phyloP scores from a whole-genome alignment of 1,140 invertebrate genomes.

The Heliconius eleuchia region DNA sequence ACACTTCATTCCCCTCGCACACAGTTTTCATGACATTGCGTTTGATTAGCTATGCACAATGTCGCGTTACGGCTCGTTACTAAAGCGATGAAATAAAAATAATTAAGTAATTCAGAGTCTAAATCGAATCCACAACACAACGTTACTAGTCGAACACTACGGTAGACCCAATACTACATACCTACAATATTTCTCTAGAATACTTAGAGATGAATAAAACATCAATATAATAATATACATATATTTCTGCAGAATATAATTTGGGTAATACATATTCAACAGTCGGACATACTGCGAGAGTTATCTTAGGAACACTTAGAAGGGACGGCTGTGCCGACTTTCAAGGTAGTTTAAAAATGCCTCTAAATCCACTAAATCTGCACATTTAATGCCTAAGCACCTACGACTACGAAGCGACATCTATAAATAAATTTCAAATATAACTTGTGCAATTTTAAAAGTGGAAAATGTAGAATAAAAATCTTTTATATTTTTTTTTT shows the following conservation, averaged over 20 bases:
- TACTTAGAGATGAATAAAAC: background rate
- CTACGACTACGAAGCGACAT: conserved; percentile 8
- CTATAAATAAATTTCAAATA: background rate
- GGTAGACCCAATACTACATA: no score
- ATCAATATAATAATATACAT: background rate
- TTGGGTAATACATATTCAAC: conserved; percentile 13
- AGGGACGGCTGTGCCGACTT: conserved; percentile 10
- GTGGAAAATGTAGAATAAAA: background rate
- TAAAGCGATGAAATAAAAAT: no score
- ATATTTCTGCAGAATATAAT: conserved; percentile 14
- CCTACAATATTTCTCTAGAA: no score
- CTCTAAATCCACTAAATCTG: background rate
- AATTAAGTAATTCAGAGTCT: no score
- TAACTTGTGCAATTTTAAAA: background rate
- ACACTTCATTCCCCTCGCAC: no score
- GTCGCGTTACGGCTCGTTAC: no score
- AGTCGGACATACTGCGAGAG: conserved; percentile 11
- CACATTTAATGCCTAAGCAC: background rate
- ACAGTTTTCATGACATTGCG: no score
- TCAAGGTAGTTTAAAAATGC: background rate
- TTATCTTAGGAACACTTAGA: conserved; percentile 10
- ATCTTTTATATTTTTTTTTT: no score
- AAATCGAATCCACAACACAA: no score
- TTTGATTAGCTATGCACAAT: no score
- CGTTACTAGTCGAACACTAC: no score